A percentile compares a stretch with the other conserved stretches of the same genome.
Evolutionary conservation across 2,888 invertebrate species (phyloP).

Genomic region (Heterodera filipjevi): DNA sequence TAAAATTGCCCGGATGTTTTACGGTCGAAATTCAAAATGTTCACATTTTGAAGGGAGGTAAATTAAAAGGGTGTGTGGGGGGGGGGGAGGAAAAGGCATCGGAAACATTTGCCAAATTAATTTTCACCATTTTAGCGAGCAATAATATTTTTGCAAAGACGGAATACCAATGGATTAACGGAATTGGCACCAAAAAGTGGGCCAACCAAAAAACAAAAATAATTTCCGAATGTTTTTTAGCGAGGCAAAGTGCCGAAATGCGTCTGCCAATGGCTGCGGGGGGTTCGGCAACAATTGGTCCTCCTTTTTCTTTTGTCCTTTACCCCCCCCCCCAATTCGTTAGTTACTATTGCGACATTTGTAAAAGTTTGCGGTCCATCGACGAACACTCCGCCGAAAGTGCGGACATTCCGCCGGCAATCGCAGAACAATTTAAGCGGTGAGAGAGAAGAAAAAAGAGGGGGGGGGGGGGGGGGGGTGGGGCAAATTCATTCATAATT

Average conservation of each 20-base stretch:
- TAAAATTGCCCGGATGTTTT: slow-evolving; percentile 65
- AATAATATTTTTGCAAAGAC: slow-evolving; percentile 61
- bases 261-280: slow-evolving; percentile 63
- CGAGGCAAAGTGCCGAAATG: slow-evolving; percentile 64
- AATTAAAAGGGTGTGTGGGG: too few relatives aligned
- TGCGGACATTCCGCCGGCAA: slow-evolving; percentile 14
- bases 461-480: too few relatives aligned
- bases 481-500: not conserved
- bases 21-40: slow-evolving; percentile 63
- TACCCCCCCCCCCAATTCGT: slow-evolving; percentile 28
- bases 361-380: slow-evolving; percentile 58
- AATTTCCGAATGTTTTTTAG: not conserved
- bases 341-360: slow-evolving; percentile 65
- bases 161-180: slow-evolving; percentile 66
- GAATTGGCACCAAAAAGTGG: slow-evolving; percentile 53
- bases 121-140: not conserved
- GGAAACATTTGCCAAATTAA: not conserved
- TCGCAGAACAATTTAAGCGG: slow-evolving; percentile 39
- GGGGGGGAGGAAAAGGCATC: not conserved
- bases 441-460: not conserved
- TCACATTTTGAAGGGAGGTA: slow-evolving; percentile 38
- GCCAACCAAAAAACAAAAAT: not conserved
- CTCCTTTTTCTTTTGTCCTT: not conserved
- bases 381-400: slow-evolving; percentile 32
- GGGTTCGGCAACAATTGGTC: slow-evolving; percentile 65